Evolutionary conservation across 1,140 invertebrate genomes (phyloP), one percentile per base, ranked within the genome.

Genomic region (Dendroctonus valens): DNA sequence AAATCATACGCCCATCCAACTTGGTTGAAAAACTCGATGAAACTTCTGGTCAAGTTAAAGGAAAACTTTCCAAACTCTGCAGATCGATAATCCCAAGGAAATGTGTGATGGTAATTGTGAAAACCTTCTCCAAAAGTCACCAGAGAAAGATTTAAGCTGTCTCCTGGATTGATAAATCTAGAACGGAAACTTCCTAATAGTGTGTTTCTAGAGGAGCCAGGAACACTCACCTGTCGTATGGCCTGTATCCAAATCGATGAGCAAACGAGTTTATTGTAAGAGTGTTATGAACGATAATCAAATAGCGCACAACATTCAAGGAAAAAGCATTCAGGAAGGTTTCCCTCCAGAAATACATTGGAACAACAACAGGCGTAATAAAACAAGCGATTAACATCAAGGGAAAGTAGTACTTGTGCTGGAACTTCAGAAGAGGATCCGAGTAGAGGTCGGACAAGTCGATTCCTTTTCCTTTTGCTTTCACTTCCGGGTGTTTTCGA

Each of bases 261-360:
- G 93, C 92, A 0, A 86, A 88, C 58, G 89, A 91, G 80, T 96
- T 96, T 4, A 96, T 92, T 5, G 91, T 81, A 92, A 93, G 96
- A 0, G 93, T 96, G 44, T 85, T 79, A 77, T 57, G 54, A 11
- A 57, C 37, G 11, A 37, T 48, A 48, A 15, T 37, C 6, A 59
- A 44, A 37, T 15, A 57, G 39, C 54, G 9, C 8, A 39, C 7
- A 11, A 41, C 39, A 39, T 39, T 37, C 7, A 39, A 5, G 26
- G 14, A 62, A 14, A 40, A 39, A 9, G 50, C 37, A 62, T 62
- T 37, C 6, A 12, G 37, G 6, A 58, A 41, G 6, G 38, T 39
- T n/a, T 41, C 40, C 5, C 39, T 41, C 37, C 37, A 57, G 37
- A 57, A 59, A 37, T 59, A 59, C 41, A 44, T 46, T 12, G 41